Conservation (phyloP, 2,113 vertebrate genomes). For the Paratilapia polleni region DNA sequence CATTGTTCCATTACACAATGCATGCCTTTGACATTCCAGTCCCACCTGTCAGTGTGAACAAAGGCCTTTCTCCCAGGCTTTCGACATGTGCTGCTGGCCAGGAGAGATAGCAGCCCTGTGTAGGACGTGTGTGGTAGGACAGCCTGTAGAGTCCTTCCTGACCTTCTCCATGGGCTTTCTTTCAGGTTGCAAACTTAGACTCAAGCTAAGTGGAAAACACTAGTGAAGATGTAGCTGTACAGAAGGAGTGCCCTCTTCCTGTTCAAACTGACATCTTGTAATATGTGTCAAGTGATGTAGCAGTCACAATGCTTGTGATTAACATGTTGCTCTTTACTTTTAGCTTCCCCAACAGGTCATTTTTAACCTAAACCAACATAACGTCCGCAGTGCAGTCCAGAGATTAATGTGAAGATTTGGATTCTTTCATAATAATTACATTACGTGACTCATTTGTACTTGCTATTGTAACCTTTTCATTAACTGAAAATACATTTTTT, state of each 20-base stretch:
- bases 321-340: not conserved
- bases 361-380: not conserved
- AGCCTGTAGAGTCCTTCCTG: conserved; percentile 31
- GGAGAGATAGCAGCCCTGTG: conserved; percentile 57
- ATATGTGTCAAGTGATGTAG: not conserved
- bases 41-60: conserved; percentile 65
- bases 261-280: conserved; percentile 13
- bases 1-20: conserved; percentile 60
- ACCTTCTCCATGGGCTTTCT: conserved; percentile 35
- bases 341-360: not conserved
- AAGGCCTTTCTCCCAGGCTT: conserved; percentile 46
- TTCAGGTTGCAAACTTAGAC: conserved; percentile 17
- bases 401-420: not conserved
- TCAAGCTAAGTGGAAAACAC: conserved; percentile 4
- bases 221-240: not conserved
- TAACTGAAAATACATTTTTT: not conserved
- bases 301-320: not conserved
- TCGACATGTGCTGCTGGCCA: conserved; percentile 54
- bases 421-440: not conserved
- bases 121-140: conserved; percentile 54
- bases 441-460: not conserved
- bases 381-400: not conserved
- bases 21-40: conserved; percentile 60
- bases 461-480: not conserved
- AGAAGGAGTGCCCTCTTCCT: not conserved